Percentiles rank a stretch among this genome's conserved stretches.
Evolutionary conservation across 2,113 vertebrate genomes (phyloP).

Genomic region (Chlamydotis undulata): DNA sequence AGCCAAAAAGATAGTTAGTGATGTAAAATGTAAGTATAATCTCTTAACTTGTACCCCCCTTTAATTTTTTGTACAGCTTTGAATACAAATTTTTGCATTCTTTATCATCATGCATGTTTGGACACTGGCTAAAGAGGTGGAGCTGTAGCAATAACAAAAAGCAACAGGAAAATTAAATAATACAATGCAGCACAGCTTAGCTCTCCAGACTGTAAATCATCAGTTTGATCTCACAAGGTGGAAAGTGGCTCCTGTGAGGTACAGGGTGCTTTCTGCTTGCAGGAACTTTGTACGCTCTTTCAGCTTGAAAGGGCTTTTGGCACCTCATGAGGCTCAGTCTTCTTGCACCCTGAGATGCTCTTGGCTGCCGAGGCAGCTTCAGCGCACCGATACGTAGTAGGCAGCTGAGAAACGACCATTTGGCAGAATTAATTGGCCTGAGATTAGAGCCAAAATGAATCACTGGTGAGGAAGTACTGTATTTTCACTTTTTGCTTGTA

Average conservation of each 20-base stretch:
- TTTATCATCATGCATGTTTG: not conserved
- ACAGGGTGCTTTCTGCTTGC: not conserved
- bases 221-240: not conserved
- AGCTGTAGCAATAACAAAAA: not conserved
- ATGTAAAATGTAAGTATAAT: not conserved
- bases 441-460: not conserved
- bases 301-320: not conserved
- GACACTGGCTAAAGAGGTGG: not conserved
- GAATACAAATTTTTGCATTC: not conserved
- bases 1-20: not conserved
- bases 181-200: not conserved
- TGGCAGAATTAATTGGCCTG: not conserved
- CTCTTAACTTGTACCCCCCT: not conserved
- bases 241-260: not conserved
- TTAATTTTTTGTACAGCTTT: not conserved
- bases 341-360: not conserved
- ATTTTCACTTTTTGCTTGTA: not conserved
- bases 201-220: not conserved
- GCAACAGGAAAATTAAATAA: not conserved
- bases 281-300: not conserved
- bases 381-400: not conserved
- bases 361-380: fast-evolving
- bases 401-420: not conserved
- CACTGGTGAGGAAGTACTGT: not conserved
- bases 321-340: not conserved